Percentiles rank a stretch among this genome's conserved stretches.
phyloP scores from a whole-genome alignment of 2,888 invertebrate genomes.

The Chloroclysta siterata region DNA sequence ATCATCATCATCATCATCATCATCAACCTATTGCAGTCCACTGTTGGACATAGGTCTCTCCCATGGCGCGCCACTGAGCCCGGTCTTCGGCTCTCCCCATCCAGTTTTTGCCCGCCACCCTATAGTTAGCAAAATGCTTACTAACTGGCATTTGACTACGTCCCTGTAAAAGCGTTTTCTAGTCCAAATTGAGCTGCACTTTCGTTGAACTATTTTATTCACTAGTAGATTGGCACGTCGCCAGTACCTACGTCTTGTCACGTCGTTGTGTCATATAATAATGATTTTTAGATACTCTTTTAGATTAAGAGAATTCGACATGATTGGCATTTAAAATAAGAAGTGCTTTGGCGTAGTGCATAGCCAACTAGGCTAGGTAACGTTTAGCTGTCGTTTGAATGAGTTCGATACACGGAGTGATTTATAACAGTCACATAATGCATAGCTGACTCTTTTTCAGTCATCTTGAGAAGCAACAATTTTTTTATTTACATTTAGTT shows the following conservation, averaged over 20 bases:
- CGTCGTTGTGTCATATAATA: conserved; percentile 20
- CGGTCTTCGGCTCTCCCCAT: too few relatives aligned
- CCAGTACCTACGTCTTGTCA: conserved; percentile 23
- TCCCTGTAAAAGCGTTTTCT: conserved; percentile 2
- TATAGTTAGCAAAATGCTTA: too few relatives aligned
- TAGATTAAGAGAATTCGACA: conserved; percentile 5
- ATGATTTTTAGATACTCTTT: conserved; percentile 14
- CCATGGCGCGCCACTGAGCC: too few relatives aligned
- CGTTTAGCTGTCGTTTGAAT: not conserved
- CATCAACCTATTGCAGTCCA: too few relatives aligned
- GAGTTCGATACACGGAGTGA: too few relatives aligned
- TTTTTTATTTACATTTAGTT: too few relatives aligned
- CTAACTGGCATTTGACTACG: not conserved
- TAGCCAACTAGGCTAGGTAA: not conserved
- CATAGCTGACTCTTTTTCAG: too few relatives aligned
- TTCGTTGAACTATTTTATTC: conserved; percentile 28
- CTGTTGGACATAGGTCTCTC: too few relatives aligned
- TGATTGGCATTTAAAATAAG: not conserved
- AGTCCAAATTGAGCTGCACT: conserved; percentile 22
- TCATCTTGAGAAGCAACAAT: too few relatives aligned
- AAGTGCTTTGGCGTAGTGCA: not conserved
- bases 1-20: too few relatives aligned
- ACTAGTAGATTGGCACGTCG: conserved; percentile 17
- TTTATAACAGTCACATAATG: too few relatives aligned
- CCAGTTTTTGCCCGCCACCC: too few relatives aligned